These are phyloP conservation scores for Laothoe populi DNA, from an alignment of 2,888 invertebrate genomes.

Conservation along the genomic window DNA sequence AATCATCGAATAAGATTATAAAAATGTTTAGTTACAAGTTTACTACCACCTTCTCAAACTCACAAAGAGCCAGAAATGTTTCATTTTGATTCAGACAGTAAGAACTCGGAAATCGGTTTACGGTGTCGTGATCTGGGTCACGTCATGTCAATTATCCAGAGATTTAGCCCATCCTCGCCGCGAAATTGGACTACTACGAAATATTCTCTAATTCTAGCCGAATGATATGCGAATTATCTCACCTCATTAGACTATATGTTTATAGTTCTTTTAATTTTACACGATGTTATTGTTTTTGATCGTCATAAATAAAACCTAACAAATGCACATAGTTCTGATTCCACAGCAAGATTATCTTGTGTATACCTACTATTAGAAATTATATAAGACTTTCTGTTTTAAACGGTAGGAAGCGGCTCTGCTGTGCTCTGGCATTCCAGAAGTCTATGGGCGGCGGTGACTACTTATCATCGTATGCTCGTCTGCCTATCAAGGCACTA, in stretches of 20 bases:
- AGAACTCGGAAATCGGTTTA: constrained; percentile 23
- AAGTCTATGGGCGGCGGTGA: too few relatives aligned
- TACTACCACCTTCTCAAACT: background rate
- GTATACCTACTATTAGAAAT: too few relatives aligned
- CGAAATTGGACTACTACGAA: constrained; percentile 11
- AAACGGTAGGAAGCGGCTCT: too few relatives aligned
- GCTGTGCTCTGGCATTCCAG: too few relatives aligned
- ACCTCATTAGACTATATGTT: constrained; percentile 6
- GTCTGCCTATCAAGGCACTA: too few relatives aligned
- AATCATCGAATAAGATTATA: too few relatives aligned
- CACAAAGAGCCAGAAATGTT: constrained; percentile 1
- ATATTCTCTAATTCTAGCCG: background rate
- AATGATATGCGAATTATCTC: constrained; percentile 17
- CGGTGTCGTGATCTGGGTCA: constrained; percentile 21
- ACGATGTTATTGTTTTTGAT: background rate
- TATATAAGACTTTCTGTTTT: too few relatives aligned
- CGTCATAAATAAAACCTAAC: too few relatives aligned
- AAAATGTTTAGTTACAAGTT: too few relatives aligned
- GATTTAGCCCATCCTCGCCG: constrained; percentile 14
- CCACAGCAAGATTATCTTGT: too few relatives aligned
- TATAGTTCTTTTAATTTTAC: background rate
- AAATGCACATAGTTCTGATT: too few relatives aligned
- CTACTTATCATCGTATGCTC: too few relatives aligned
- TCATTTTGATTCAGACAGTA: constrained; percentile 8
- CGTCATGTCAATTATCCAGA: constrained; percentile 22